A percentile compares a stretch with the other conserved stretches of the same genome.
Conservation (phyloP, 2,797 vertebrate genomes). For the Bovichtus diacanthus region DNA sequence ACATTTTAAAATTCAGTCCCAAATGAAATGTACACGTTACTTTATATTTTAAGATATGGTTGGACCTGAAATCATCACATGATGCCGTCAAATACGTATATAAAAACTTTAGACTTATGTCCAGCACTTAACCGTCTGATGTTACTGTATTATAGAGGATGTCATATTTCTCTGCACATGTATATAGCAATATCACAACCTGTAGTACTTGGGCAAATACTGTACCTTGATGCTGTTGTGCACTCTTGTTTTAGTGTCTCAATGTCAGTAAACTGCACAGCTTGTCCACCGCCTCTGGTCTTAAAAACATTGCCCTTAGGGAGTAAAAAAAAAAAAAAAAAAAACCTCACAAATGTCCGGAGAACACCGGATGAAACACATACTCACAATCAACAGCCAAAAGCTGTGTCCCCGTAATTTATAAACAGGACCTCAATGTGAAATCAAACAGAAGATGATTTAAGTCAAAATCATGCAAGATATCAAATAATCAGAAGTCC, state of each 20-base stretch:
- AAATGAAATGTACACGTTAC: no score
- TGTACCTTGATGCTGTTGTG: slow-evolving; percentile 81
- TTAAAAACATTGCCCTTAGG: slow-evolving; percentile 93
- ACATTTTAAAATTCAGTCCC: no score
- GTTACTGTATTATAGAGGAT: neutral
- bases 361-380: slow-evolving; percentile 14
- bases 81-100: neutral
- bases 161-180: neutral
- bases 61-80: neutral
- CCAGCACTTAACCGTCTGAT: neutral
- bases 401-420: neutral
- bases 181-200: no score
- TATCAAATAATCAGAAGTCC: slow-evolving; percentile 12
- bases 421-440: neutral
- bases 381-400: neutral
- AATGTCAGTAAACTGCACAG: slow-evolving; percentile 96
- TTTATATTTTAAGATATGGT: neutral
- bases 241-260: slow-evolving; percentile 93
- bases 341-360: neutral
- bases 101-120: neutral
- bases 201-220: neutral
- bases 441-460: slow-evolving; percentile 29
- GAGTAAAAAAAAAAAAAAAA: neutral
- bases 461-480: slow-evolving; percentile 31
- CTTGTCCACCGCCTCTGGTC: slow-evolving; percentile 93